Percentiles rank a stretch among this genome's conserved stretches.
Evolutionary conservation across 2,113 vertebrate species (phyloP).

Genomic region (Hemibagrus wyckioides): DNA sequence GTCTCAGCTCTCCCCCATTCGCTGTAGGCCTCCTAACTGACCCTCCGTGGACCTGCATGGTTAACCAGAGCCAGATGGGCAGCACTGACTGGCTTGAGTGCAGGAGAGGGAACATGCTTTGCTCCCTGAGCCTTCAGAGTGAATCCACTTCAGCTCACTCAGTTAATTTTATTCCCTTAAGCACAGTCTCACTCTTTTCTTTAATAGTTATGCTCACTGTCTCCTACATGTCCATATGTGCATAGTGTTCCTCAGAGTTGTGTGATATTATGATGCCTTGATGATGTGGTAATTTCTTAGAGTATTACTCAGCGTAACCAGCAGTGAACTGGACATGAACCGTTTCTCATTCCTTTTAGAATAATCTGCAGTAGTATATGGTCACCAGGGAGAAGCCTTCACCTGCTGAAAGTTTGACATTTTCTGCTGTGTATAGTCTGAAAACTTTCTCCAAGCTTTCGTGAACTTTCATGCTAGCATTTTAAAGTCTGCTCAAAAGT

Average conservation of each 20-base stretch:
- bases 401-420: neutral
- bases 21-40: constrained; percentile 30
- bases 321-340: neutral
- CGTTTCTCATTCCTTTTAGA: neutral
- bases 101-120: neutral
- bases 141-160: neutral
- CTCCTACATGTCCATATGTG: neutral
- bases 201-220: neutral
- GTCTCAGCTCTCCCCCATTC: constrained; percentile 41
- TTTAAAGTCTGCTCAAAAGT: neutral
- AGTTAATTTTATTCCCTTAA: neutral
- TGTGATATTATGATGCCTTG: neutral
- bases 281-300: neutral
- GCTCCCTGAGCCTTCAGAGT: constrained; percentile 10
- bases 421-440: neutral
- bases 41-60: constrained; percentile 41
- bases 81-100: constrained; percentile 25
- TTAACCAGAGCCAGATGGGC: constrained; percentile 56
- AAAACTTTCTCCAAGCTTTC: neutral
- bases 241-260: neutral
- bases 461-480: neutral
- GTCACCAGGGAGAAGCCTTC: neutral
- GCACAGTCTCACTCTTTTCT: neutral
- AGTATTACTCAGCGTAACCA: neutral
- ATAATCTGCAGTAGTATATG: neutral